These are phyloP conservation scores for Oostethus manadensis DNA, from an alignment of 2,113 vertebrate species.

Conservation along the genomic window DNA sequence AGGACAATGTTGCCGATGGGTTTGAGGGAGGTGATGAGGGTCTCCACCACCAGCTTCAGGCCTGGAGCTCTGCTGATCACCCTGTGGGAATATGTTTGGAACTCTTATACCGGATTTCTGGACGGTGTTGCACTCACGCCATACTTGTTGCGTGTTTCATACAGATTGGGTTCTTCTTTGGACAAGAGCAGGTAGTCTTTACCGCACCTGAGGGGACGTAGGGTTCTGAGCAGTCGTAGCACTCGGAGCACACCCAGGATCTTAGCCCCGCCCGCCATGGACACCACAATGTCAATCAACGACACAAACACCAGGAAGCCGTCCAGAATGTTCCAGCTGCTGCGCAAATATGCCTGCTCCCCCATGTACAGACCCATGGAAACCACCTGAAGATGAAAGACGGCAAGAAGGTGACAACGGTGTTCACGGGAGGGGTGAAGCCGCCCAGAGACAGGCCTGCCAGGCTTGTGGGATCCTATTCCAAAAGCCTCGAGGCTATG, in stretches of 20 bases:
- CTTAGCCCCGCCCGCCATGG: conserved; percentile 92
- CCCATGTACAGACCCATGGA: conserved; percentile 92
- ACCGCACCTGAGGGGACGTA: conserved; percentile 88
- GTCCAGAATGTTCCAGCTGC: conserved; percentile 96
- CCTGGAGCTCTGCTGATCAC: conserved; percentile 97
- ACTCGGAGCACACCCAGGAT: conserved; percentile 94
- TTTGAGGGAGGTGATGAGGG: conserved; percentile 96
- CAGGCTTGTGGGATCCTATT: no score
- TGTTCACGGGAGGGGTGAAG: no score
- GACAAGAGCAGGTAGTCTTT: background rate
- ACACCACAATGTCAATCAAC: conserved; percentile 95
- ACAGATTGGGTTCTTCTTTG: background rate
- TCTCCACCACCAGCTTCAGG: conserved; percentile 96
- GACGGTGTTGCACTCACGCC: background rate
- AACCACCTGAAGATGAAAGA: conserved; percentile 77
- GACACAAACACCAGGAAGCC: conserved; percentile 97
- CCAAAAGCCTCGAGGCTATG: no score
- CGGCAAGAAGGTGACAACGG: background rate
- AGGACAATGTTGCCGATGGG: conserved; percentile 98
- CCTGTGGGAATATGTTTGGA: conserved; percentile 44
- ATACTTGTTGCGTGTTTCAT: background rate
- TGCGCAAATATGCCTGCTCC: conserved; percentile 89
- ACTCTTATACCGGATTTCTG: background rate
- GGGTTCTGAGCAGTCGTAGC: conserved; percentile 86
- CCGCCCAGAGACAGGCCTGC: no score